Conservation (phyloP, 1,140 invertebrate species). For the Dendrolimus punctatus region DNA sequence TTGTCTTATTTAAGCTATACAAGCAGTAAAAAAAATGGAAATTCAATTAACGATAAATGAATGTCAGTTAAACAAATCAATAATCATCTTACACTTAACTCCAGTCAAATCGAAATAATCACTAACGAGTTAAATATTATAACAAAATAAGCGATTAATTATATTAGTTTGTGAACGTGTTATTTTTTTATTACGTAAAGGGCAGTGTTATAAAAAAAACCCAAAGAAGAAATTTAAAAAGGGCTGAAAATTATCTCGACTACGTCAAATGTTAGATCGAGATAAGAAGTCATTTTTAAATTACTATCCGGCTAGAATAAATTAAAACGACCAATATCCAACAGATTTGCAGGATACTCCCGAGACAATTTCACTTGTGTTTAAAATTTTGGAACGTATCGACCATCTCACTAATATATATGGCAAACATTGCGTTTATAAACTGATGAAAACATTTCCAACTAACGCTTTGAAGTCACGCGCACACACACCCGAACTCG, state of each 20-base stretch:
- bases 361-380: conserved; percentile 20
- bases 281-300: too few relatives aligned
- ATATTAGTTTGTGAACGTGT: conserved; percentile 67
- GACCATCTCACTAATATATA: conserved; percentile 61
- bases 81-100: conserved; percentile 47
- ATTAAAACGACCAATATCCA: too few relatives aligned
- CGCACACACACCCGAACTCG: neutral
- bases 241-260: too few relatives aligned
- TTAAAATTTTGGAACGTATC: conserved; percentile 38
- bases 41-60: conserved; percentile 49
- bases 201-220: conserved; percentile 24
- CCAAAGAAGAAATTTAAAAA: too few relatives aligned
- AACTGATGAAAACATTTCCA: conserved; percentile 20
- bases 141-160: conserved; percentile 52
- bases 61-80: conserved; percentile 47
- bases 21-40: conserved; percentile 63
- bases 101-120: conserved; percentile 61
- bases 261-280: too few relatives aligned
- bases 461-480: too few relatives aligned
- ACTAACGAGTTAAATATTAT: conserved; percentile 63
- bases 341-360: conserved; percentile 10
- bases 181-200: conserved; percentile 34
- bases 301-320: too few relatives aligned
- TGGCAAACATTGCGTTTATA: conserved; percentile 49
- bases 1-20: conserved; percentile 66